A percentile compares a stretch with the other conserved stretches of the same genome.
Evolutionary conservation across 2,797 vertebrate genomes (phyloP).

Genomic region (Toxotes lorentzi): DNA sequence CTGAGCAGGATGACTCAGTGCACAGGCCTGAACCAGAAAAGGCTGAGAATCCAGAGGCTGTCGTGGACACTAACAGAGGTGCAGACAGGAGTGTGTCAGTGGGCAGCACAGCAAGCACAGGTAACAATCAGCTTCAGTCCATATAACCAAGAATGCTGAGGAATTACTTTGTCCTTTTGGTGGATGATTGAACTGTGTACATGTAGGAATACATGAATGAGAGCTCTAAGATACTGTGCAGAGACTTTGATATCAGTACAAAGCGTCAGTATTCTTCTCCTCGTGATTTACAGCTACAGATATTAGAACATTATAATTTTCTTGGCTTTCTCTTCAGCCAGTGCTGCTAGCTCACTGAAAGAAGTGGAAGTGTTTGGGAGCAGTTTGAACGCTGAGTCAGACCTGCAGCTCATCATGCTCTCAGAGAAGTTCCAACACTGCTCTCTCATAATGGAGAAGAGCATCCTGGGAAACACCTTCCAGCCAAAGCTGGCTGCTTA

Average conservation of each 20-base stretch:
- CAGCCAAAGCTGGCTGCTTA: constrained; percentile 90
- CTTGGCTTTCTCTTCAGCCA: constrained; percentile 74
- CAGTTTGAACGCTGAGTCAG: constrained; percentile 68
- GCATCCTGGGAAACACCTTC: constrained; percentile 88
- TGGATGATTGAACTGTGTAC: too few relatives aligned
- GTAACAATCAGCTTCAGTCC: constrained; percentile 62
- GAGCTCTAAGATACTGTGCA: too few relatives aligned
- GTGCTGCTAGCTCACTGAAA: constrained; percentile 75
- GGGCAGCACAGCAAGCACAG: constrained; percentile 76
- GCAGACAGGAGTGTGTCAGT: constrained; percentile 55
- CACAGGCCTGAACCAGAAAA: constrained; percentile 30
- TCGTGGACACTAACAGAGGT: constrained; percentile 23
- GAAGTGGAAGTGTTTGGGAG: constrained; percentile 75
- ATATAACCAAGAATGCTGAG: not conserved
- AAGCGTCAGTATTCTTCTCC: not conserved
- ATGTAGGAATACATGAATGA: too few relatives aligned
- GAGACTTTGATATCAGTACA: not conserved
- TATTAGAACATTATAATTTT: too few relatives aligned
- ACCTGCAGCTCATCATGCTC: constrained; percentile 78
- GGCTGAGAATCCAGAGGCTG: not conserved
- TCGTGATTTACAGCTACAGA: not conserved
- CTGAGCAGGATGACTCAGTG: constrained; percentile 34
- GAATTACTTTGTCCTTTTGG: too few relatives aligned
- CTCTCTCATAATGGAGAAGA: constrained; percentile 90
- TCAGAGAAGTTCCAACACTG: constrained; percentile 87